These are phyloP conservation scores for Drosophila auraria DNA, from an alignment of 1,140 invertebrate genomes.

Conservation along the genomic window DNA sequence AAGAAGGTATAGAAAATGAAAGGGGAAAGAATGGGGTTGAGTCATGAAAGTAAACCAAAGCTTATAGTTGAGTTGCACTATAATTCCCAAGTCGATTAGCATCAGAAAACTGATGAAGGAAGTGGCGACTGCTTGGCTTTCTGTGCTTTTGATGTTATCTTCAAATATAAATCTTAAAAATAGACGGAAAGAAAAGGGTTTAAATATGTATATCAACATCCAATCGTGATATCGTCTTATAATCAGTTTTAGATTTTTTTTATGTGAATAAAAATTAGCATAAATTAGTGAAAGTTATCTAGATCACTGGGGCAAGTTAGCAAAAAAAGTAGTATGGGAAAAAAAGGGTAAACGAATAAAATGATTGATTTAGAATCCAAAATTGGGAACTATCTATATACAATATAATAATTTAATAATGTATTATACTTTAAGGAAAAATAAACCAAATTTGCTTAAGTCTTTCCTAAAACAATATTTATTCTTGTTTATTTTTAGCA, in stretches of 20 bases:
- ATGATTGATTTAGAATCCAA: neutral
- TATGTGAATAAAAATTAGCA: neutral
- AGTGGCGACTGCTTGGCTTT: too few relatives aligned
- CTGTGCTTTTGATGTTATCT: too few relatives aligned
- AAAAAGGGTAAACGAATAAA: neutral
- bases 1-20: too few relatives aligned
- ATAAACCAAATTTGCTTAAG: neutral
- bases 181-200: too few relatives aligned
- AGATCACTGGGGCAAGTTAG: neutral
- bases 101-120: too few relatives aligned
- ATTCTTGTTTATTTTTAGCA: too few relatives aligned
- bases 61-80: too few relatives aligned
- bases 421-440: neutral
- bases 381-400: neutral
- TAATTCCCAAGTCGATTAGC: too few relatives aligned
- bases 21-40: neutral
- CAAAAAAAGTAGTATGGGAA: neutral
- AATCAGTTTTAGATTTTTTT: neutral
- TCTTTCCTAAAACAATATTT: too few relatives aligned
- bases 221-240: neutral
- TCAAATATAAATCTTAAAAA: too few relatives aligned
- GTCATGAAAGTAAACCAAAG: too few relatives aligned
- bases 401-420: neutral
- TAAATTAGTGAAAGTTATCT: slow-evolving; percentile 5
- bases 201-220: too few relatives aligned